Evolutionary conservation across 2,797 vertebrate genomes (phyloP).

Genomic region (Moxostoma hubbsi): DNA sequence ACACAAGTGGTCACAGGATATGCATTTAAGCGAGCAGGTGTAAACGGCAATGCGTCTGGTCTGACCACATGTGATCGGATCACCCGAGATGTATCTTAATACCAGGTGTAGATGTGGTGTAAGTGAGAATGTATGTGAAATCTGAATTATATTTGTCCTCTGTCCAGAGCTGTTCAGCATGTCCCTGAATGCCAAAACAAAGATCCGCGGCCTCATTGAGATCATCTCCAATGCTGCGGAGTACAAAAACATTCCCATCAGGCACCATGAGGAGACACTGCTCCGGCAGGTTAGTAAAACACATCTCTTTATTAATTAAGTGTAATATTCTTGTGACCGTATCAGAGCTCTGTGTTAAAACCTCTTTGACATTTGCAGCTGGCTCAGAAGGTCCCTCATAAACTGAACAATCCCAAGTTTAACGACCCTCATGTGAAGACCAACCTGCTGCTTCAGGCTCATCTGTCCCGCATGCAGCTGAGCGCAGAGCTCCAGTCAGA

Average conservation of each 20-base stretch:
- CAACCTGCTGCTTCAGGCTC: constrained; percentile 95
- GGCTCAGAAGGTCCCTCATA: constrained; percentile 96
- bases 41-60: no score
- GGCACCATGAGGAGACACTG: constrained; percentile 93
- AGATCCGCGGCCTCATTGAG: constrained; percentile 95
- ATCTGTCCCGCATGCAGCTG: constrained; percentile 96
- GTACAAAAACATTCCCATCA: constrained; percentile 97
- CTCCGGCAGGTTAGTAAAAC: constrained; percentile 85
- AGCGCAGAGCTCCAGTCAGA: constrained; percentile 97
- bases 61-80: no score
- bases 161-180: constrained; percentile 96
- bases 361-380: constrained; percentile 73
- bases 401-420: constrained; percentile 97
- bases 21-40: no score
- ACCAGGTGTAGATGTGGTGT: no score
- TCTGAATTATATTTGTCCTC: constrained; percentile 7
- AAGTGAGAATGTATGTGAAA: no score
- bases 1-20: no score
- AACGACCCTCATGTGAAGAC: constrained; percentile 98
- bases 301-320: background rate
- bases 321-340: background rate
- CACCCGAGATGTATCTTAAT: no score
- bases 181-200: constrained; percentile 98
- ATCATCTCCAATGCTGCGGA: constrained; percentile 98
- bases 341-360: background rate